Base-by-base conservation (phyloP, 2,888 invertebrate genomes). In the Dryobota labecula region DNA sequence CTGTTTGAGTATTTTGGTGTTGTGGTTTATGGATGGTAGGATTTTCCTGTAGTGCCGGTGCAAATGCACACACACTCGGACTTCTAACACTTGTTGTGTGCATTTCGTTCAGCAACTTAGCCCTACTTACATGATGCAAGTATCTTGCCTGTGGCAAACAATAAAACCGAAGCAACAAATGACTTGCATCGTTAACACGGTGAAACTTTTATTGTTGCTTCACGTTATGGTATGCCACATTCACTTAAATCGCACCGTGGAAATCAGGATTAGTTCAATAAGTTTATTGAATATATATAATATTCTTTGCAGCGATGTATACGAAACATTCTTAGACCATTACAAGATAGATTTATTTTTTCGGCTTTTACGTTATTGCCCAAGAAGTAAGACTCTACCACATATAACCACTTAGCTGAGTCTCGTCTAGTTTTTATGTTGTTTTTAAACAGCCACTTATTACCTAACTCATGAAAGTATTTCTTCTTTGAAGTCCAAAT, bases 1-100 rank as follows among this genome's bases (percentile, higher is more conserved):
- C 41, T 70, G 57, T 58, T 51, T 43, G 38, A 47, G 67, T 36
- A 71, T 72, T 66, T 38, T 41, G 45, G n/a, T 45, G 7, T 61
- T 9, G 30, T 18, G 45, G 45, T 30, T n/a, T 47, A 47, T 33
- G 15, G 2, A 30, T 11, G 0, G 2, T 6, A 1, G n/a, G 30
- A 33, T 61, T n/a, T 30, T 47, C 9, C 18, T 33, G 20, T 1
- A 30, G 30, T 45, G 15, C n/a, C 3, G 9, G n/a, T 30, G 30
- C 30, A 30, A 9, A n/a, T 47, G 20, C 43, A 60, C 9, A 27
- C 27, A 18, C 9, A 61, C n/a, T 9, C 4, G 1, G 2, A 15
- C 9, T 60, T 60, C 6, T 36, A 33, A 33, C 36, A 8, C 8
- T 20, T 13, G n/a, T 13, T 43, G 7, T 36, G 33, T 27, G 18